Percentiles rank a stretch among this genome's conserved stretches.
phyloP scores from a whole-genome alignment of 1,140 invertebrate species.

The Gryllus bimaculatus region DNA sequence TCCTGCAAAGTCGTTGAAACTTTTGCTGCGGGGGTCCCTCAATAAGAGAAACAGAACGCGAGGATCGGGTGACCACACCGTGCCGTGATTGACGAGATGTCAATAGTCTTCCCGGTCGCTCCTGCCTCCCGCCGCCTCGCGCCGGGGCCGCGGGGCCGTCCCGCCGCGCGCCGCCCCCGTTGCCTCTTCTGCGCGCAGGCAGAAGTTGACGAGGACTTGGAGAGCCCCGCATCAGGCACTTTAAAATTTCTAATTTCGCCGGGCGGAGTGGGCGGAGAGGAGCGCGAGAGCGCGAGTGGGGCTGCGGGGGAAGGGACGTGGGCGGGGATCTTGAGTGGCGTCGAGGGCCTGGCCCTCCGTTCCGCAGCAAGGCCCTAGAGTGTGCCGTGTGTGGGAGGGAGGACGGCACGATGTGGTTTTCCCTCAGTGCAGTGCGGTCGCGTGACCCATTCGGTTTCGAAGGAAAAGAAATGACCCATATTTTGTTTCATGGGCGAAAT shows the following conservation, averaged over 20 bases:
- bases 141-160: too few relatives aligned
- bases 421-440: too few relatives aligned
- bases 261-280: too few relatives aligned
- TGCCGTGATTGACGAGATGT: neutral
- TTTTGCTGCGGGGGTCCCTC: neutral
- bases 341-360: neutral
- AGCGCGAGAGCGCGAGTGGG: too few relatives aligned
- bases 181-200: neutral
- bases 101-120: neutral
- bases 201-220: slow-evolving; percentile 3
- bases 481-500: too few relatives aligned
- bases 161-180: too few relatives aligned
- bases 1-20: neutral
- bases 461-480: too few relatives aligned
- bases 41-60: neutral
- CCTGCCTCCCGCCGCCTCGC: neutral
- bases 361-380: neutral
- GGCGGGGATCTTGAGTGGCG: neutral
- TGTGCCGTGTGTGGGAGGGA: neutral
- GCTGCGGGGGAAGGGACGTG: neutral
- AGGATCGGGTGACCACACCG: neutral
- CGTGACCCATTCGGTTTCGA: too few relatives aligned
- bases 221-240: neutral
- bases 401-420: too few relatives aligned
- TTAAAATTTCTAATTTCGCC: slow-evolving; percentile 2